A percentile compares a stretch with the other conserved stretches of the same genome.
Evolutionary conservation across 1,140 invertebrate species (phyloP).

Genomic region (Pseudomyrmex sp.): DNA sequence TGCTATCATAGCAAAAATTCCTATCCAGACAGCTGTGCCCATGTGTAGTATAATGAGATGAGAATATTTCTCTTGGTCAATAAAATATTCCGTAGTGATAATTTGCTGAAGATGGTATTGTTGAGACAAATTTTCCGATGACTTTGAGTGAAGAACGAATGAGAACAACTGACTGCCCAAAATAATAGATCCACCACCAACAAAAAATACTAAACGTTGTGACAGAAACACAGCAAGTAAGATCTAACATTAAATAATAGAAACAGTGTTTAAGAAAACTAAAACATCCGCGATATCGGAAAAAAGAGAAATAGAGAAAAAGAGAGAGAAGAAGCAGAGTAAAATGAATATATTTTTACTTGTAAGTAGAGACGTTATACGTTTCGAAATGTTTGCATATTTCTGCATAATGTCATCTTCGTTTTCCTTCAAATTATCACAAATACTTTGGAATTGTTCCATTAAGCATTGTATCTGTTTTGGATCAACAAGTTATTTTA

Average conservation of each 20-base stretch:
- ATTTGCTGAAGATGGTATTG: neutral
- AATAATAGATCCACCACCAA: neutral
- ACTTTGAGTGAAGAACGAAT: neutral
- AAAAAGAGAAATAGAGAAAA: too few species aligned
- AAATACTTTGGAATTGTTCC: neutral
- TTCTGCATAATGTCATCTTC: neutral
- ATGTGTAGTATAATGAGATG: neutral
- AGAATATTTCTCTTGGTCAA: conserved; percentile 7
- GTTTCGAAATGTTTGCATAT: neutral
- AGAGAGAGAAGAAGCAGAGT: too few species aligned
- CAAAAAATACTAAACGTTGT: neutral
- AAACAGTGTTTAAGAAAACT: neutral
- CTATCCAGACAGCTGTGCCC: neutral
- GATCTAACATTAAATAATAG: neutral
- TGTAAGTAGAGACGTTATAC: neutral
- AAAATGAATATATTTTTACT: neutral
- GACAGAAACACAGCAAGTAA: neutral
- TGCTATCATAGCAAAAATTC: too few species aligned
- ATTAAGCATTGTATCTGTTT: conserved; percentile 1
- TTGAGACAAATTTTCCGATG: neutral
- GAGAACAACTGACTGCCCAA: neutral
- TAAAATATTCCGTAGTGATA: neutral
- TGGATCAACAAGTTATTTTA: neutral
- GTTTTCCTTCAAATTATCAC: neutral
- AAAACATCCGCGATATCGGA: too few species aligned